Conservation (phyloP, 53 echinoderm and acorn worm genomes). For the Paracentrotus lividus region DNA sequence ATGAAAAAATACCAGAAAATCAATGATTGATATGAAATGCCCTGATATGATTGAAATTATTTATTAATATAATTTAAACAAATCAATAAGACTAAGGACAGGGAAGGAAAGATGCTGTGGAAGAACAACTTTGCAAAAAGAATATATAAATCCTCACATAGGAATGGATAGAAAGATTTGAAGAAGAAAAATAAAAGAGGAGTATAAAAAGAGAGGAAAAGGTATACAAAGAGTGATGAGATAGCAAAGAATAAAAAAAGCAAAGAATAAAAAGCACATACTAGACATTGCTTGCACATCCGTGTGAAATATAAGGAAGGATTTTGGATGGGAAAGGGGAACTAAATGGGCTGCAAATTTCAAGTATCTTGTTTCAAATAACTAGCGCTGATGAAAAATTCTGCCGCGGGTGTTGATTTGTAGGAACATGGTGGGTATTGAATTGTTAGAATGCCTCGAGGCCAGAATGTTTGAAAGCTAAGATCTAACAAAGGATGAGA, state of each 20-base stretch:
- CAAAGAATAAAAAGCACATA: neutral
- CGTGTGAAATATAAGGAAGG: neutral
- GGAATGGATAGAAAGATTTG: neutral
- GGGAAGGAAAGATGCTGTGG: too few species aligned
- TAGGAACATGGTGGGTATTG: constrained; percentile 53
- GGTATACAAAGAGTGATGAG: neutral
- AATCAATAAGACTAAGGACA: too few species aligned
- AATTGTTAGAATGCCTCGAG: constrained; percentile 32
- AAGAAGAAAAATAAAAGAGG: too few species aligned
- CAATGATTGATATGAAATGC: too few species aligned
- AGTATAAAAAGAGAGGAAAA: neutral
- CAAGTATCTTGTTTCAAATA: constrained; percentile 53
- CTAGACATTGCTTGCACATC: neutral
- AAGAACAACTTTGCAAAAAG: too few species aligned
- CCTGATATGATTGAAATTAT: too few species aligned
- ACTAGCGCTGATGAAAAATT: constrained; percentile 53
- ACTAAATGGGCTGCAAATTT: constrained; percentile 43
- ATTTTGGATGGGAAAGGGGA: neutral
- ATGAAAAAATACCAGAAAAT: too few species aligned
- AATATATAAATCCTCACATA: too few species aligned
- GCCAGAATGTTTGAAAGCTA: constrained; percentile 49
- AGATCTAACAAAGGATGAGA: constrained; percentile 3
- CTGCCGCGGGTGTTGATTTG: constrained; percentile 48
- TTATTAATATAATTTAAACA: too few species aligned
- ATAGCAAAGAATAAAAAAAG: neutral